A percentile compares a stretch with the other conserved stretches of the same genome.
Conservation (phyloP, 2,113 vertebrate genomes). For the Poicephalus meyeri region DNA sequence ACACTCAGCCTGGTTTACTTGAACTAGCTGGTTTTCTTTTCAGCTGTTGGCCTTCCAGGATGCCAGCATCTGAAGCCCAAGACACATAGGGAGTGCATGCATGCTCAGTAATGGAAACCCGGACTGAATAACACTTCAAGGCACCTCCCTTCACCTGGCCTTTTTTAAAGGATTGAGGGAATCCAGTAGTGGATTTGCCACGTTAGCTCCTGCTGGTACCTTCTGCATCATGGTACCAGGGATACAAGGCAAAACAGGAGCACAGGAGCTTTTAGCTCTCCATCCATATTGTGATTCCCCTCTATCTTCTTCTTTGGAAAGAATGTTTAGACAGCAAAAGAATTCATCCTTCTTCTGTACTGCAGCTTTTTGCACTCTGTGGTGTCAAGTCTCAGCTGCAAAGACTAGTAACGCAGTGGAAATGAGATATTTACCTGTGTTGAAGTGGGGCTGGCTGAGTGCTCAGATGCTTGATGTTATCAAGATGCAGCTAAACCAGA, state of each 20-base stretch:
- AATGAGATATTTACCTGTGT: background rate
- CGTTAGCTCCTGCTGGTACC: background rate
- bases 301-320: background rate
- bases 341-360: background rate
- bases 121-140: background rate
- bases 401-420: background rate
- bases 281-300: background rate
- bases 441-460: background rate
- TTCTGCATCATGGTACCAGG: background rate
- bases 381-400: background rate
- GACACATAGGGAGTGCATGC: background rate
- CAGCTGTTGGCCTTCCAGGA: background rate
- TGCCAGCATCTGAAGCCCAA: rapidly evolving
- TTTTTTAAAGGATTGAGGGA: background rate
- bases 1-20: background rate
- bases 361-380: background rate
- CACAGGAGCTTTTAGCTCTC: background rate
- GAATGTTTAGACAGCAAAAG: background rate
- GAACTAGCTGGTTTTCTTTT: background rate
- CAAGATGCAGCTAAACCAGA: background rate
- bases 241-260: background rate
- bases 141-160: background rate
- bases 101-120: background rate
- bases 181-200: background rate
- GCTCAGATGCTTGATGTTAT: background rate